phyloP scores from a whole-genome alignment of 53 echinoderm and acorn worm species.

The Zoroaster sp. region DNA sequence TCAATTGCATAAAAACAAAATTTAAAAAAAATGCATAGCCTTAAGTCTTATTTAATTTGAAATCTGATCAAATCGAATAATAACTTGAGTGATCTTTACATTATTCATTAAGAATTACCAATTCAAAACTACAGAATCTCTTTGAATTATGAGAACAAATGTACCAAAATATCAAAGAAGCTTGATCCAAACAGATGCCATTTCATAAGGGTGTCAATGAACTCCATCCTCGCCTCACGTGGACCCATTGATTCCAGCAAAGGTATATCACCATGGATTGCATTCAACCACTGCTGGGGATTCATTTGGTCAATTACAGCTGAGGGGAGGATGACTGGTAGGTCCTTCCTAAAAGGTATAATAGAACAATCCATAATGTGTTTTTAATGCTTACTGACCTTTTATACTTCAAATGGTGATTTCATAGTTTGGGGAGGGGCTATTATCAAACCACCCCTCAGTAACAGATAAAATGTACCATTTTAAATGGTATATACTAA shows the following conservation, averaged over 20 bases:
- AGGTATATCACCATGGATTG: constrained; percentile 56
- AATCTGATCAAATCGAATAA: too few species aligned
- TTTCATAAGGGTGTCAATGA: constrained; percentile 51
- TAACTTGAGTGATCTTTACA: accelerated
- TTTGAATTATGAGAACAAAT: background rate
- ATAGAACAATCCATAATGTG: background rate
- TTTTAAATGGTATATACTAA: background rate
- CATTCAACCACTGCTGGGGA: constrained; percentile 85
- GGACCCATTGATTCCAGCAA: constrained; percentile 53
- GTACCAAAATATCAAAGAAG: constrained; percentile 72
- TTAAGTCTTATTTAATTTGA: too few species aligned
- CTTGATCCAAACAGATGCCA: constrained; percentile 81
- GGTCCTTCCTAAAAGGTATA: constrained; percentile 69
- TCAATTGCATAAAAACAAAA: background rate
- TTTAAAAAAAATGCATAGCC: too few species aligned
- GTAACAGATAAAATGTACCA: background rate
- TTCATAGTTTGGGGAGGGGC: background rate
- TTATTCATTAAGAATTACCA: background rate
- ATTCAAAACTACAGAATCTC: background rate
- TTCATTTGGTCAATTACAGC: constrained; percentile 57
- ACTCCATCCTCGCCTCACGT: constrained; percentile 61
- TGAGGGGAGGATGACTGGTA: constrained; percentile 65
- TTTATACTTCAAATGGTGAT: too few species aligned
- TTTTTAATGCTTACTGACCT: too few species aligned
- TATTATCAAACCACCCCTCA: background rate